Evolutionary conservation across 2,888 invertebrate genomes (phyloP), one percentile per base, ranked within the genome.

Genomic region (Amitus sp.): DNA sequence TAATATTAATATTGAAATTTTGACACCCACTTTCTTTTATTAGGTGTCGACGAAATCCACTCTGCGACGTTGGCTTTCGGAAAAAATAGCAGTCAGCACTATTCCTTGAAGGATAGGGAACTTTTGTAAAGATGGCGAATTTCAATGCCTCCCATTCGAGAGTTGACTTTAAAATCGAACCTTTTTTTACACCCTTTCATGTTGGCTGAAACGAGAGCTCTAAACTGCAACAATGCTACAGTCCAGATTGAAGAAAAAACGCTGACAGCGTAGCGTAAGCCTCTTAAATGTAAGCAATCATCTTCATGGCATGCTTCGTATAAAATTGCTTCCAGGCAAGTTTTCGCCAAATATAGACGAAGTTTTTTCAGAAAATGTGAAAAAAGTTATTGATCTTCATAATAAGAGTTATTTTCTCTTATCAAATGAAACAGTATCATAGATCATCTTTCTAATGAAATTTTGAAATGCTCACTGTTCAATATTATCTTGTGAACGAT

Each of bases 271-370:
- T 15, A 54, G 65, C 54, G 64, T 58, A 56, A 48, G 48, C 56
- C 57, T 59, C 67, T 48, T 58, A 65, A 60, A 50, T 65, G 54
- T 51, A 66, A 66, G 66, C 67, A 69, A 69, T 67, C 68, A 64
- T 63, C 60, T 49, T 40, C 45, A 13, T 13, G 39, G 50, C 53
- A 47, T 5, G 7, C 7, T 7, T 23, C 23, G 23, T 23, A 23
- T 23, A 23, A 23, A 23, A 23, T 7, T n/a, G n/a, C n/a, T n/a
- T n/a, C n/a, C n/a, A n/a, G n/a, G n/a, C n/a, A n/a, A n/a, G n/a
- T n/a, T n/a, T n/a, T n/a, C n/a, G n/a, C n/a, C n/a, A n/a, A n/a
- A n/a, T n/a, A n/a, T n/a, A n/a, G n/a, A n/a, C n/a, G n/a, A n/a
- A n/a, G n/a, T n/a, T n/a, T n/a, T n/a, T n/a, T n/a, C n/a, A n/a